phyloP scores from a whole-genome alignment of 2,888 invertebrate species.

The Miltochrista miniata region DNA sequence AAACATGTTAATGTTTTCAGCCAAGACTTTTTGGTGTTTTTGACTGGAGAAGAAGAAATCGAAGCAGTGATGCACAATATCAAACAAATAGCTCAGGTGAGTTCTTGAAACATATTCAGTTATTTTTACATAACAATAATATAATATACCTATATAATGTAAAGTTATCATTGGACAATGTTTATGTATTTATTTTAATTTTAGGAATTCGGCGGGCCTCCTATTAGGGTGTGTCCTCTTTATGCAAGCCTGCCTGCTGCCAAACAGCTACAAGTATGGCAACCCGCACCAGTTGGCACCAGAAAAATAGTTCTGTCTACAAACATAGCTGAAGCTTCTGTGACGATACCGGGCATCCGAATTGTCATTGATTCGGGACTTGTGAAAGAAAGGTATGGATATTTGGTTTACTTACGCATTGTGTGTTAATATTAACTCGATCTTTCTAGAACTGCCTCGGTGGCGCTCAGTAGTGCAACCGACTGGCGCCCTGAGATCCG shows the following conservation, averaged over 20 bases:
- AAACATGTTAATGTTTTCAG: slow-evolving; percentile 73
- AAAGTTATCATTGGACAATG: too few species aligned
- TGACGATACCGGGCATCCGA: slow-evolving; percentile 96
- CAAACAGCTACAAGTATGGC: slow-evolving; percentile 95
- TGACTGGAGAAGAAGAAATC: slow-evolving; percentile 99
- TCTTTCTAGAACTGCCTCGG: too few species aligned
- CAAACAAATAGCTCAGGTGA: slow-evolving; percentile 87
- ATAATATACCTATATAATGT: too few species aligned
- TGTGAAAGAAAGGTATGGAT: slow-evolving; percentile 91
- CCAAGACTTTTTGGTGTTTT: slow-evolving; percentile 95
- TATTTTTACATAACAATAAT: too few species aligned
- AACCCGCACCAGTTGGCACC: slow-evolving; percentile 86
- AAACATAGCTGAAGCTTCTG: slow-evolving; percentile 98
- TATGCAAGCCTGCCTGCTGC: slow-evolving; percentile 95
- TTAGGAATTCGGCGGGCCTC: slow-evolving; percentile 85
- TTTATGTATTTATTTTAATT: too few species aligned
- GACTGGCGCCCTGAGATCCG: too few species aligned
- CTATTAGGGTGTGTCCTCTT: slow-evolving; percentile 91
- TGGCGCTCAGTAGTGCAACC: too few species aligned
- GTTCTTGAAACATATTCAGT: slow-evolving; percentile 7
- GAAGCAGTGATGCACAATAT: slow-evolving; percentile 92
- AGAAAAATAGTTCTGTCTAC: slow-evolving; percentile 97
- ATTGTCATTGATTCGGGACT: slow-evolving; percentile 96
- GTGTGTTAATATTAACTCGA: too few species aligned
- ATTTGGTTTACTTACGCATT: background rate